These are phyloP conservation scores for Leucophora obtusa DNA, from an alignment of 2,888 invertebrate species.

Conservation along the genomic window DNA sequence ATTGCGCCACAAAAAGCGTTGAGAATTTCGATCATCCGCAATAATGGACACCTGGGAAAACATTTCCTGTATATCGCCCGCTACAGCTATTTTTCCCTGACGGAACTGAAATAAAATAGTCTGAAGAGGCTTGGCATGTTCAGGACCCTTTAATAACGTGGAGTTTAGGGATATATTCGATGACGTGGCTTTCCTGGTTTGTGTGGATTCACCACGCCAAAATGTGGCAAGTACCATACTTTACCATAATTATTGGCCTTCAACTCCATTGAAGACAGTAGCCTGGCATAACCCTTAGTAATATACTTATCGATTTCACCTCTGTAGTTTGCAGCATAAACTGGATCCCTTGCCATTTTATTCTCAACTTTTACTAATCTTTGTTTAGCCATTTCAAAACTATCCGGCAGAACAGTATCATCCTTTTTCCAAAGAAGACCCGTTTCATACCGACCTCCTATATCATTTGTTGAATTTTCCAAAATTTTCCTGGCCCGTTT, in stretches of 20 bases:
- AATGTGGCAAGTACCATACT: no score
- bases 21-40: slow-evolving; percentile 65
- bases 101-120: no score
- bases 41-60: slow-evolving; percentile 69
- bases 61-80: slow-evolving; percentile 72
- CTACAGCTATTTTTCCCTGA: slow-evolving; percentile 68
- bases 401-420: no score
- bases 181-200: no score
- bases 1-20: slow-evolving; percentile 61
- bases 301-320: slow-evolving; percentile 48
- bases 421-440: no score
- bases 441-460: slow-evolving; percentile 35
- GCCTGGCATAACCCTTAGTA: slow-evolving; percentile 64
- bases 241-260: no score
- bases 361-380: slow-evolving; percentile 48
- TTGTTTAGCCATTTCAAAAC: slow-evolving; percentile 59
- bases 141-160: no score
- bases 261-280: slow-evolving; percentile 68
- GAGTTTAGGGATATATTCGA: no score
- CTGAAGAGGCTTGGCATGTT: no score
- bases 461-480: slow-evolving; percentile 27
- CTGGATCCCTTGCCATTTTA: slow-evolving; percentile 40
- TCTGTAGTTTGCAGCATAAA: slow-evolving; percentile 49
- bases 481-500: slow-evolving; percentile 37
- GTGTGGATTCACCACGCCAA: no score